Evolutionary conservation across 2,888 invertebrate genomes (phyloP).

Genomic region (Hetaerina titia): DNA sequence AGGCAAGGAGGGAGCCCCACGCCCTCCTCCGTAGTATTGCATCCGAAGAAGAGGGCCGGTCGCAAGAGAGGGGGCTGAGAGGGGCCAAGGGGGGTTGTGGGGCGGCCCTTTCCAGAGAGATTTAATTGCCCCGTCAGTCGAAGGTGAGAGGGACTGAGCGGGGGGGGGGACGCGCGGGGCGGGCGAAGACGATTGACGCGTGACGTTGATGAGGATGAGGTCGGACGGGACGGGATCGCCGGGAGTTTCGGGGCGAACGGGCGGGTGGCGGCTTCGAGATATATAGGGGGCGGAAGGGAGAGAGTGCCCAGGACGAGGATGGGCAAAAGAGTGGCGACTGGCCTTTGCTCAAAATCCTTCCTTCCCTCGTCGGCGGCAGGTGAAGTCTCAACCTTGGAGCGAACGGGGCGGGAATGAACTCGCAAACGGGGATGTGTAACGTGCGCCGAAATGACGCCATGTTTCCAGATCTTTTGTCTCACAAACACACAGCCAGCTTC

Average conservation of each 20-base stretch:
- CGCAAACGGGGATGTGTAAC: not conserved
- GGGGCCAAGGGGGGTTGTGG: not conserved
- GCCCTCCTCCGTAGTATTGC: not conserved
- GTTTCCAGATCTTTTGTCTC: too few species aligned
- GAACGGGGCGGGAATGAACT: not conserved
- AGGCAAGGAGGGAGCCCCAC: not conserved
- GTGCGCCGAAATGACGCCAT: too few species aligned
- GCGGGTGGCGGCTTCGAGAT: not conserved
- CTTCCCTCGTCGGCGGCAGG: not conserved
- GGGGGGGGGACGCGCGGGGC: not conserved
- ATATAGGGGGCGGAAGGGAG: not conserved
- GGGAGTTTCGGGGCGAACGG: not conserved
- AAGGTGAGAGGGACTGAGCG: not conserved
- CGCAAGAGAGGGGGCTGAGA: not conserved
- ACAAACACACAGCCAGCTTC: too few species aligned
- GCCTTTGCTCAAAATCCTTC: not conserved
- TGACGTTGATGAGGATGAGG: slow-evolving; percentile 66
- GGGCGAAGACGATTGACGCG: slow-evolving; percentile 39
- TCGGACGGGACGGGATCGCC: not conserved
- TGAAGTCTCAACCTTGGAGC: not conserved
- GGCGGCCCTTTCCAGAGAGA: not conserved
- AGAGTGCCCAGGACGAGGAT: not conserved
- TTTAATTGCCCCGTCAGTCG: slow-evolving; percentile 67
- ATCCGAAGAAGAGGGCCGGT: not conserved
- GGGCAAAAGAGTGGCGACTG: not conserved